Evolutionary conservation across 2,113 vertebrate genomes (phyloP).

Genomic region (Grus americana): DNA sequence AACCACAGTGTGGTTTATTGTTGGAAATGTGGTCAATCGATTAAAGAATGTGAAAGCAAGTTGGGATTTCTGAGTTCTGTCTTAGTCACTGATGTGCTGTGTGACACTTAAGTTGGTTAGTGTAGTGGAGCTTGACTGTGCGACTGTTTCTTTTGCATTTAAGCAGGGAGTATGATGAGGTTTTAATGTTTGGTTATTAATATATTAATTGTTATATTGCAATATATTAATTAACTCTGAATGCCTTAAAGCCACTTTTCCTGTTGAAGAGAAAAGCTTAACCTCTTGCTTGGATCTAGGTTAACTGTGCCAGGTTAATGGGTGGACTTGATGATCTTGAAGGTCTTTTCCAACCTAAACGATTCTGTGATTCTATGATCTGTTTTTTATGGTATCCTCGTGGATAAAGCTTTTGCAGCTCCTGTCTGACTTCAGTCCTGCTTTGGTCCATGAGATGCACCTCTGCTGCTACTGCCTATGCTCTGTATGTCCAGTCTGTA

Average conservation of each 20-base stretch:
- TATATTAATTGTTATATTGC: not conserved
- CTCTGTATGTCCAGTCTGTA: not conserved
- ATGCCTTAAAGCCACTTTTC: not conserved
- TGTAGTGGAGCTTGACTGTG: not conserved
- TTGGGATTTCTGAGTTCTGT: not conserved
- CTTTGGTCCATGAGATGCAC: not conserved
- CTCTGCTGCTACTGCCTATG: not conserved
- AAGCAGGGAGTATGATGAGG: not conserved
- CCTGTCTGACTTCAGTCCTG: not conserved
- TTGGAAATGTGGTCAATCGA: constrained; percentile 5
- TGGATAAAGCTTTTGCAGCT: not conserved
- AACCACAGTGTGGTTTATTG: not conserved
- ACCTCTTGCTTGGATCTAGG: not conserved
- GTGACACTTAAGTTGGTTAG: not conserved
- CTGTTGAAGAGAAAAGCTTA: not conserved
- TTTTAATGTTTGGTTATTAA: not conserved
- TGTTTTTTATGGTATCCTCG: not conserved
- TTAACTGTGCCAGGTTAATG: no score
- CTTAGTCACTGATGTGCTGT: not conserved
- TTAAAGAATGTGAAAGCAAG: not conserved
- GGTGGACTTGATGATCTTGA: no score
- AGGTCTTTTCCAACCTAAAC: no score
- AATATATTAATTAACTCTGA: not conserved
- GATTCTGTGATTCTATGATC: not conserved
- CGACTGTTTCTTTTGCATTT: not conserved